Evolutionary conservation across 2,888 invertebrate genomes (phyloP).

Genomic region (Parnassius glacialis): DNA sequence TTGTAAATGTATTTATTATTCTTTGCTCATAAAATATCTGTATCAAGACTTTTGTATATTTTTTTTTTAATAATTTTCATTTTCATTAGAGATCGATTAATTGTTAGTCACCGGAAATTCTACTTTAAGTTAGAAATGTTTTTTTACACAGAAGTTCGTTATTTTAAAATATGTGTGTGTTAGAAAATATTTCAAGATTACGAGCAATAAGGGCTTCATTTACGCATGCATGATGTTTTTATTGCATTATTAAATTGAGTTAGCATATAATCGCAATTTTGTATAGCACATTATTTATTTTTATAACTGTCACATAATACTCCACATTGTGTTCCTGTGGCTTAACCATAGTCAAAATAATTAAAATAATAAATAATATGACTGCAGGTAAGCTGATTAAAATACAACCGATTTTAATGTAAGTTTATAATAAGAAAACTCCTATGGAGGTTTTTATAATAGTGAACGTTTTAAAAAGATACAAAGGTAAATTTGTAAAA

Average conservation of each 20-base stretch:
- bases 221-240: neutral
- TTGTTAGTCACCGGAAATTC: too few relatives aligned
- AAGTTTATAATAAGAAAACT: slow-evolving; percentile 75
- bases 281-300: slow-evolving; percentile 33
- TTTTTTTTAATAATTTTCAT: too few relatives aligned
- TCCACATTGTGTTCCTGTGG: slow-evolving; percentile 71
- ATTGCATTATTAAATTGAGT: slow-evolving; percentile 3
- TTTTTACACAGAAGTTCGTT: too few relatives aligned
- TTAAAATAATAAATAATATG: slow-evolving; percentile 54
- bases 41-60: too few relatives aligned
- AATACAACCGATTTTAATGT: slow-evolving; percentile 72
- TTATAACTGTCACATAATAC: slow-evolving; percentile 44
- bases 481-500: slow-evolving; percentile 79
- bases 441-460: slow-evolving; percentile 80
- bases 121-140: too few relatives aligned
- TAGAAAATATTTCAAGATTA: neutral
- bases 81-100: too few relatives aligned
- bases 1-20: too few relatives aligned
- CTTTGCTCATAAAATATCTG: too few relatives aligned
- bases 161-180: too few relatives aligned
- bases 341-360: slow-evolving; percentile 65
- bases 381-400: slow-evolving; percentile 67
- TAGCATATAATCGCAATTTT: slow-evolving; percentile 27
- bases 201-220: too few relatives aligned
- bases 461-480: slow-evolving; percentile 63